These are phyloP conservation scores for Thinocorus orbignyianus DNA, from an alignment of 2,113 vertebrate species.

Conservation along the genomic window DNA sequence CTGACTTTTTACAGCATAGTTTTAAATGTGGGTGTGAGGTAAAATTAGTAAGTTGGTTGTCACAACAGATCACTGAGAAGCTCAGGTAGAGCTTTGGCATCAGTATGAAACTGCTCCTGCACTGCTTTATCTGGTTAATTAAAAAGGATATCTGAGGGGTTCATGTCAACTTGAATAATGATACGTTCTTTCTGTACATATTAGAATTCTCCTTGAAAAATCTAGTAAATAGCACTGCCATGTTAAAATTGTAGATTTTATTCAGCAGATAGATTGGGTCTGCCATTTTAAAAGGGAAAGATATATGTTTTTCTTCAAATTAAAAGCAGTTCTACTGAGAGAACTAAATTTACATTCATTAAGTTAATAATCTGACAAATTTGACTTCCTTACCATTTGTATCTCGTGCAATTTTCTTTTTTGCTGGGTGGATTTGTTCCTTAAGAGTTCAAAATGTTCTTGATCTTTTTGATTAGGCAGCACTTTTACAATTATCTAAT, in stretches of 20 bases:
- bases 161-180: slow-evolving; percentile 72
- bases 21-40: background rate
- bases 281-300: background rate
- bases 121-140: slow-evolving; percentile 70
- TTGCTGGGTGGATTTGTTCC: background rate
- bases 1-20: background rate
- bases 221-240: slow-evolving; percentile 21
- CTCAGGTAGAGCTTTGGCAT: background rate
- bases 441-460: background rate
- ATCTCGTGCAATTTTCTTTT: background rate
- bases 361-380: background rate
- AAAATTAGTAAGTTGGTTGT: slow-evolving; percentile 7
- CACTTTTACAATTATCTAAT: background rate
- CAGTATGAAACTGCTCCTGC: slow-evolving; percentile 1
- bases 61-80: background rate
- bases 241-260: background rate
- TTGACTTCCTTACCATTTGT: background rate
- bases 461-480: background rate
- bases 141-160: slow-evolving; percentile 65
- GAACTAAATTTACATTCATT: background rate
- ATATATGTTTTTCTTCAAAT: background rate
- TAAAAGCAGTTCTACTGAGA: background rate
- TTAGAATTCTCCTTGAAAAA: slow-evolving; percentile 62
- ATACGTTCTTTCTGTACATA: slow-evolving; percentile 43
- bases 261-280: background rate